These are phyloP conservation scores for Brachionus rubens DNA, from an alignment of 1,140 invertebrate species.

Conservation along the genomic window DNA sequence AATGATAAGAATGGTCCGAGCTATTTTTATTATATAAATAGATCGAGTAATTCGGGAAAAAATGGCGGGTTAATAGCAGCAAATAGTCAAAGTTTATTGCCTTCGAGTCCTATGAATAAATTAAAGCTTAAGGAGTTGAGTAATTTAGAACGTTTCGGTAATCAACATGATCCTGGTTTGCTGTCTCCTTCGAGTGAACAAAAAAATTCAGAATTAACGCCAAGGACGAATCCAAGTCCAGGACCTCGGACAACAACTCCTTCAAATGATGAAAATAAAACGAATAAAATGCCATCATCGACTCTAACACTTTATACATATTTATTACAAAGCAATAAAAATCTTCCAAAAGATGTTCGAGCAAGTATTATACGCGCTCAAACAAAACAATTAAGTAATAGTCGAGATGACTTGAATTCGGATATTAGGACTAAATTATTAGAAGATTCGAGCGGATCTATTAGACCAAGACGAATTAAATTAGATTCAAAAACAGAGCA, in stretches of 20 bases:
- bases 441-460: background rate
- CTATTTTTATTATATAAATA: conserved; percentile 22
- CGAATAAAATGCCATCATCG: background rate
- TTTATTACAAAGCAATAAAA: conserved; percentile 17
- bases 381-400: conserved; percentile 1
- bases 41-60: background rate
- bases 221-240: background rate
- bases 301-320: conserved; percentile 28
- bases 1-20: conserved; percentile 4
- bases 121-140: conserved; percentile 1
- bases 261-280: background rate
- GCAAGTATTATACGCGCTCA: conserved; percentile 8
- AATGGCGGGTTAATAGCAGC: background rate
- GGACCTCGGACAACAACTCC: background rate
- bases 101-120: background rate
- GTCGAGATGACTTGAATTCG: background rate
- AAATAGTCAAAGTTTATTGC: background rate
- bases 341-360: background rate
- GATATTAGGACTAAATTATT: background rate
- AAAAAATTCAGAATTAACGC: background rate
- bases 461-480: background rate
- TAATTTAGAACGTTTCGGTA: conserved; percentile 11
- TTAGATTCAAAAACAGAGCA: background rate
- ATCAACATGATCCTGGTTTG: background rate
- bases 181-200: background rate